phyloP scores from a whole-genome alignment of 2,888 invertebrate species.

The Andrena praecox region DNA sequence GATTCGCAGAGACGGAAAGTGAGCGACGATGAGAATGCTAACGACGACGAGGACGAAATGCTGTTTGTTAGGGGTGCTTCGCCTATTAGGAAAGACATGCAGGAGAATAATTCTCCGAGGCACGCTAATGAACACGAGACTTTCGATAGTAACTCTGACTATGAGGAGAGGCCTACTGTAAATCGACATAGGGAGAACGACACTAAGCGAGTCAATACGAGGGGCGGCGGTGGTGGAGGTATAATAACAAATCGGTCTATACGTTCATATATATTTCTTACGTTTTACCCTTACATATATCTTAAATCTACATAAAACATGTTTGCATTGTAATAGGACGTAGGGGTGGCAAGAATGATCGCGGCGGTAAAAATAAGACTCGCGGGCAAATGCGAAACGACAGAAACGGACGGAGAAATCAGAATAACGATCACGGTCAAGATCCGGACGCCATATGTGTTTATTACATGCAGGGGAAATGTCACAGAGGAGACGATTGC shows the following conservation, averaged over 20 bases:
- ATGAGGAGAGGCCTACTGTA: conserved; percentile 83
- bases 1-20: conserved; percentile 86
- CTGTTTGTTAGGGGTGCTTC: conserved; percentile 92
- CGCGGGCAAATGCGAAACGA: conserved; percentile 82
- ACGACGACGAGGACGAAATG: conserved; percentile 91
- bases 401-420: conserved; percentile 86
- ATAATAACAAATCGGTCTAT: conserved; percentile 1
- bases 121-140: conserved; percentile 86
- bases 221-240: conserved; percentile 67
- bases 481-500: conserved; percentile 93
- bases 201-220: conserved; percentile 81
- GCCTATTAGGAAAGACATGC: conserved; percentile 85
- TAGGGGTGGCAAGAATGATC: conserved; percentile 85
- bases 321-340: conserved; percentile 83
- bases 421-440: conserved; percentile 86
- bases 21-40: conserved; percentile 84
- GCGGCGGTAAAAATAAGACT: conserved; percentile 84
- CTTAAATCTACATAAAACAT: conserved; percentile 1
- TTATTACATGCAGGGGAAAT: conserved; percentile 95
- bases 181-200: conserved; percentile 83
- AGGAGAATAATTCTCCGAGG: conserved; percentile 77
- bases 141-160: conserved; percentile 86
- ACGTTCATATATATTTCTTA: conserved; percentile 1
- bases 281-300: conserved; percentile 23
- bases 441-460: conserved; percentile 91